phyloP scores from a whole-genome alignment of 2,797 vertebrate genomes.

The Steatocranus sp. region DNA sequence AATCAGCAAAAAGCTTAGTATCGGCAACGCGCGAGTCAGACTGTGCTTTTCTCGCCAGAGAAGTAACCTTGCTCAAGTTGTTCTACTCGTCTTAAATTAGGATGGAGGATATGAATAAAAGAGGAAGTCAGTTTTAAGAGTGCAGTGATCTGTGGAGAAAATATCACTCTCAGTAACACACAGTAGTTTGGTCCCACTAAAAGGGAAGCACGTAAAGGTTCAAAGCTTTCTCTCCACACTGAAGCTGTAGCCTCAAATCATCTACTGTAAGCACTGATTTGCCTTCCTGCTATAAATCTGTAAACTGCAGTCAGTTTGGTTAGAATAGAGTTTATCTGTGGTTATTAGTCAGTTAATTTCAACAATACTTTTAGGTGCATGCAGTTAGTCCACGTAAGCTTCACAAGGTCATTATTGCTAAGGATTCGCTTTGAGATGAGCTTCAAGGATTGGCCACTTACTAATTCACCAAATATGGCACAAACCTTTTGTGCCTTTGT shows the following conservation, averaged over 20 bases:
- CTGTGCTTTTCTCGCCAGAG: conserved; percentile 1
- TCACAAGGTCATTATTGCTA: conserved; percentile 30
- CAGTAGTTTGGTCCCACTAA: conserved; percentile 61
- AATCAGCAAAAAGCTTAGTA: conserved; percentile 15
- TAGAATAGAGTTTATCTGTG: background rate
- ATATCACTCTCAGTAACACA: conserved; percentile 31
- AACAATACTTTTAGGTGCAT: background rate
- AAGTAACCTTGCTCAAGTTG: background rate
- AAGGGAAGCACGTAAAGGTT: conserved; percentile 41
- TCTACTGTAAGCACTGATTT: background rate
- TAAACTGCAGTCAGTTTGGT: conserved; percentile 3
- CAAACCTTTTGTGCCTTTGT: background rate
- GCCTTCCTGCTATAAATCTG: background rate
- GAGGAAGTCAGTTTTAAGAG: conserved; percentile 28
- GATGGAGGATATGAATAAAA: background rate
- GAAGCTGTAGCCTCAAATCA: conserved; percentile 2
- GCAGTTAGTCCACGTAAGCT: background rate
- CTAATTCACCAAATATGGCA: background rate
- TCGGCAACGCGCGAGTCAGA: background rate
- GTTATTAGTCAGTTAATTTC: background rate
- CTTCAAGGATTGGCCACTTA: background rate
- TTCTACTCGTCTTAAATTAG: background rate
- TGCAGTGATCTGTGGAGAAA: conserved; percentile 17
- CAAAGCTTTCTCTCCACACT: conserved; percentile 1
- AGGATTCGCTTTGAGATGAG: conserved; percentile 1